Base-by-base conservation (phyloP, 1,140 invertebrate genomes). In the Megalonaias nervosa region DNA sequence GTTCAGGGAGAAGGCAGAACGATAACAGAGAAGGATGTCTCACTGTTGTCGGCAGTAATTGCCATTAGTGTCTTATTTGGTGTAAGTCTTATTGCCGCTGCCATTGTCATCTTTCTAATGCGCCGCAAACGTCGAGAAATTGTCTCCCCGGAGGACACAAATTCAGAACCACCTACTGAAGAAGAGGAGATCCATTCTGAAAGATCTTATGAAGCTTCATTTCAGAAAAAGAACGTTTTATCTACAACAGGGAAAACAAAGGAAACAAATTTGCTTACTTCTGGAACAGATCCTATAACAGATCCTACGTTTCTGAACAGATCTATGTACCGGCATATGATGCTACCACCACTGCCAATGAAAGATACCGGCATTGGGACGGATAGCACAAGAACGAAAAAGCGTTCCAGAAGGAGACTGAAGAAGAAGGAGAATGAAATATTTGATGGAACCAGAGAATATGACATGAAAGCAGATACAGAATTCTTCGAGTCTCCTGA, bases 351-450 rank as follows among this genome's bases (percentile, higher is more conserved):
- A 26, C 58, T 79, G 26, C 21, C 23, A 6, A 71, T 38, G n/a
- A 67, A 67, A 19, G 77, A 79, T 23, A 74, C 71, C 26, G 58
- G 67, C 9, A 79, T 61, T 23, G 77, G 56, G 66, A 79, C 77
- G 1, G 71, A 73, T 19, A 66, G 58, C 31, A 74, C 62, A 57
- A 65, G 21, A 31, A 56, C 69, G 11, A 79, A 71, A 64, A 79
- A 79, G n/a, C n/a, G 72, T 2, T 74, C 71, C 11, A 59, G 71
- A 17, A 60, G 69, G 19, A 57, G 74, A 14, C 60, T 68, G 23
- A 80, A 73, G 58, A 72, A 72, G n/a, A 75, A 80, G 26, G 79
- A 80, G 60, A 55, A 56, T 15, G 79, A 80, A 58, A 76, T 80
- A 59, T 80, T 68, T 55, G 79, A 80, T 62, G 79, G 79, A 21